Percentiles rank a stretch among this genome's conserved stretches.
phyloP scores from a whole-genome alignment of 2,113 vertebrate genomes.

The Fregata magnificens region DNA sequence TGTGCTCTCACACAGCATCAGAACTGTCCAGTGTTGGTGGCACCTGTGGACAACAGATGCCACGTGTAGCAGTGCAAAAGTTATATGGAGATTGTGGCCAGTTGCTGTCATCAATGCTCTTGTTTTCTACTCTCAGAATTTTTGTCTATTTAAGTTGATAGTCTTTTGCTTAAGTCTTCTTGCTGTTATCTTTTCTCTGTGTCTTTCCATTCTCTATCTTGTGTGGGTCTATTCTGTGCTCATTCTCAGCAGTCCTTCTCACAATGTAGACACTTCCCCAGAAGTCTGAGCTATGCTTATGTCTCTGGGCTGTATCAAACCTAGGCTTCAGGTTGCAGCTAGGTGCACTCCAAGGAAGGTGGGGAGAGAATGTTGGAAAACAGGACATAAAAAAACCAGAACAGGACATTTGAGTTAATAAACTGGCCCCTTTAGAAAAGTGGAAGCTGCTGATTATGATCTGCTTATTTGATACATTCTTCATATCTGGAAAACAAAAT shows the following conservation, averaged over 20 bases:
- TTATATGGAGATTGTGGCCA: not conserved
- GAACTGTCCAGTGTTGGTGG: not conserved
- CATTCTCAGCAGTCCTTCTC: rapidly evolving
- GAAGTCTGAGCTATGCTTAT: not conserved
- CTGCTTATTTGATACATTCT: not conserved
- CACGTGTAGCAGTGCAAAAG: rapidly evolving
- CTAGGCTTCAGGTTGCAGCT: not conserved
- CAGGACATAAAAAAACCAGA: not conserved
- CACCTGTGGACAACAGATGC: not conserved
- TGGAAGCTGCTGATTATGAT: not conserved
- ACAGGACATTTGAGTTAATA: not conserved
- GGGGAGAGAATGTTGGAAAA: not conserved
- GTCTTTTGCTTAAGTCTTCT: not conserved
- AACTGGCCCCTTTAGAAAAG: not conserved
- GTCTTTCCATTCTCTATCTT: not conserved
- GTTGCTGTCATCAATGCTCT: not conserved
- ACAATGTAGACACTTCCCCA: not conserved
- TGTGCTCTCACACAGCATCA: not conserved
- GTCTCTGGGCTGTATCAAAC: not conserved
- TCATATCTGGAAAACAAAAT: not conserved
- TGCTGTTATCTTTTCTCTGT: not conserved
- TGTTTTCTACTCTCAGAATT: not conserved
- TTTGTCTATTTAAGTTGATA: not conserved
- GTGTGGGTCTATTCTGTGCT: not conserved
- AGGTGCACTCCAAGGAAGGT: not conserved